Evolutionary conservation across 64 coral and sea anemone species (phyloP), one percentile per base, ranked within the genome.

Genomic region (Porites australiensis): DNA sequence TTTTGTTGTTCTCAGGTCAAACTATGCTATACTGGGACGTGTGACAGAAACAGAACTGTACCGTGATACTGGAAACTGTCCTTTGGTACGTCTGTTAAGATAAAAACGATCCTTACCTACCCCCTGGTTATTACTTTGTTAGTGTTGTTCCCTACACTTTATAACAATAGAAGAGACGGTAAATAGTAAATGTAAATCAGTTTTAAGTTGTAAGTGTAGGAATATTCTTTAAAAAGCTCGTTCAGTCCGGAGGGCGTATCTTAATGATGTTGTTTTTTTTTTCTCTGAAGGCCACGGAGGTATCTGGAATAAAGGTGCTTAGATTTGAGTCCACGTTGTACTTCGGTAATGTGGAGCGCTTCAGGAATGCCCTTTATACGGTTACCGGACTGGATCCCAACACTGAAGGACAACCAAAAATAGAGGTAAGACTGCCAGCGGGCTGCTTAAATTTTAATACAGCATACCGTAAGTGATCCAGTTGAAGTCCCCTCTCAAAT

Each of bases 291-390:
- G 88, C 93, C 11, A 74, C 55, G 8, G 96, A 95, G 76, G 86
- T 95, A 22, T 59, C 54, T 51, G 90, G 94, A 37, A 75, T 98
- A 55, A 95, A 95, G 44, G 93, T 98, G n/a, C 70, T 98, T 37
- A 92, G 90, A 49, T 93, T 98, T 77, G 90, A 98, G 58, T 98
- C 96, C 1, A 86, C 94, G 18, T 64, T 95, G 43, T 95, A 90
- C 50, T 98, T 95, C 58, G 94, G 87, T 16, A 98, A 98, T 48
- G 93, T 76, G 15, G 96, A 95, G 54, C 78, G 86, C 57, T 93
- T 98, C 62, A 98, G 91, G 82, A 79, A 50, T 43, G 69, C 76
- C 13, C 52, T 96, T 73, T 3, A 70, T 20, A 21, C 10, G 2
- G 16, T 23, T 12, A 72, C 86, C 18, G 89, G 83, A 3, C 15